These are phyloP conservation scores for Drosophila biarmipes DNA, from an alignment of 1,140 invertebrate species.

Conservation along the genomic window DNA sequence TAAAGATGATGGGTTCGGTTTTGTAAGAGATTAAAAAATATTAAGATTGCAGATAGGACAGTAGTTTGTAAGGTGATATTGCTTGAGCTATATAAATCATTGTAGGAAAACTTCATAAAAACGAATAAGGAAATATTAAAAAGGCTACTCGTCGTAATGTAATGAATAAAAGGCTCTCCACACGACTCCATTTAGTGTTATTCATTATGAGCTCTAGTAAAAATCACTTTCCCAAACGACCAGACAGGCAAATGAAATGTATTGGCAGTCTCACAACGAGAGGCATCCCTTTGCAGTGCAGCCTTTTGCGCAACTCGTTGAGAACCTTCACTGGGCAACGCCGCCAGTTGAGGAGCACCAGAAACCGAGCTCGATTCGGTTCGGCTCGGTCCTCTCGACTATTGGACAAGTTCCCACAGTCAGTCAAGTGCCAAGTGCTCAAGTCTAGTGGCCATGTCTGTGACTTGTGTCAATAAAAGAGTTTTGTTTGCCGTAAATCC, in stretches of 20 bases:
- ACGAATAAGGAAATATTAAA: no score
- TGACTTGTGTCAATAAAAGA: conserved; percentile 76
- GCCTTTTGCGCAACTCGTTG: background rate
- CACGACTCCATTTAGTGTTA: background rate
- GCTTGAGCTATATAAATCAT: no score
- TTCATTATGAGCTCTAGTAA: background rate
- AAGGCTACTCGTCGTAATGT: no score
- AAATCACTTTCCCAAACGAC: background rate
- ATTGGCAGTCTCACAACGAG: background rate
- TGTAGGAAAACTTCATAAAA: no score
- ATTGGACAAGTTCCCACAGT: conserved; percentile 63
- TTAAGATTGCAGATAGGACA: background rate
- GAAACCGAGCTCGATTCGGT: conserved; percentile 2
- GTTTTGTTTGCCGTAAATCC: conserved; percentile 39
- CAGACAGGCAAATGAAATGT: conserved; percentile 3
- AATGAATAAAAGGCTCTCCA: background rate
- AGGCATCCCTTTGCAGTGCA: background rate
- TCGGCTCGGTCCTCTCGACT: conserved; percentile 14
- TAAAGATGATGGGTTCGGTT: background rate
- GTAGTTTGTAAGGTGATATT: no score
- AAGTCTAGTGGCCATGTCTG: conserved; percentile 40
- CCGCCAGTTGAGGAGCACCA: conserved; percentile 18
- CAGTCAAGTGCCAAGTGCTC: conserved; percentile 54
- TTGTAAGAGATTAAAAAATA: no score
- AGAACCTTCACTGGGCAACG: conserved; percentile 13